Conservation (phyloP, 2,113 vertebrate species). For the Zosterops japonicus region DNA sequence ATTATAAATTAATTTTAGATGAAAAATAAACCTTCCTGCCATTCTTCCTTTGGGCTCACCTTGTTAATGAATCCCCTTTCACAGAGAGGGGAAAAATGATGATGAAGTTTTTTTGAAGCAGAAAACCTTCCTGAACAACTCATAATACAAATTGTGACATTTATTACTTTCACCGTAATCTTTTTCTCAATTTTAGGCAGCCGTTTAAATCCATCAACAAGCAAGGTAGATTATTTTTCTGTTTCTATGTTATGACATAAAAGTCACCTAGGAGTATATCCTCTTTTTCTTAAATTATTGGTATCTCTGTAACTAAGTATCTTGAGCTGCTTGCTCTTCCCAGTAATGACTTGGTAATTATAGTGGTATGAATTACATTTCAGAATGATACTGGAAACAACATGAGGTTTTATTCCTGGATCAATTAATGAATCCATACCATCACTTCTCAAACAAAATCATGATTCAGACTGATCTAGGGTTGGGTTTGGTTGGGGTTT, state of each 20-base stretch:
- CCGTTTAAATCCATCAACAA: background rate
- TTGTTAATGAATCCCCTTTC: background rate
- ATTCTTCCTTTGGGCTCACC: background rate
- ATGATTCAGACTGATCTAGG: background rate
- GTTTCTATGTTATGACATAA: background rate
- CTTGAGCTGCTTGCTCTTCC: background rate
- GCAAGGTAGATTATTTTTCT: background rate
- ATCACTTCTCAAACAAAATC: background rate
- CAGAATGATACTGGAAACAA: background rate
- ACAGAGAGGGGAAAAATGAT: background rate
- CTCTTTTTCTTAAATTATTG: background rate
- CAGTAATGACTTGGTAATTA: background rate
- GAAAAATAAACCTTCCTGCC: background rate
- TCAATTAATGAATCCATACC: background rate
- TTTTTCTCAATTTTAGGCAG: background rate
- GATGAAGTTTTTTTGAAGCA: background rate
- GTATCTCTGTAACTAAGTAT: background rate
- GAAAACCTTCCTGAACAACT: background rate
- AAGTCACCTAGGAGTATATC: background rate
- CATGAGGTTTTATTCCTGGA: background rate
- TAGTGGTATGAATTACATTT: background rate
- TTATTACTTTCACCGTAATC: background rate
- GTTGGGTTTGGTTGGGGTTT: background rate
- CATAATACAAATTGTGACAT: background rate
- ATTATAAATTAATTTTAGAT: background rate